A percentile compares a stretch with the other conserved stretches of the same genome.
Evolutionary conservation across 2,113 vertebrate genomes (phyloP).

Genomic region (Anoplopoma fimbria): DNA sequence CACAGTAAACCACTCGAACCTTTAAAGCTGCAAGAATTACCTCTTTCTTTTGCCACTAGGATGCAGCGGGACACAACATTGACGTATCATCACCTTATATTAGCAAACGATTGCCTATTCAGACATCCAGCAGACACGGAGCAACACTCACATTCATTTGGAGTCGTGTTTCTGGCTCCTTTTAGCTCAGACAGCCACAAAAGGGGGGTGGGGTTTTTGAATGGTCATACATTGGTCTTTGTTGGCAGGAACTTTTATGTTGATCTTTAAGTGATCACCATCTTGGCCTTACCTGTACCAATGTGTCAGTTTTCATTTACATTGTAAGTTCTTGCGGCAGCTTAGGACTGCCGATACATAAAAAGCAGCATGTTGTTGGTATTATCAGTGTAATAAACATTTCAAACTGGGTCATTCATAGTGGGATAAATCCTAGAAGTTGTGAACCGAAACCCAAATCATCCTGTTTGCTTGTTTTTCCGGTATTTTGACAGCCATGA

Average conservation of each 20-base stretch:
- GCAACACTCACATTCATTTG: no score
- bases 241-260: neutral
- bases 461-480: neutral
- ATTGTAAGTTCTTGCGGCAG: neutral
- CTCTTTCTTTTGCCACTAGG: no score
- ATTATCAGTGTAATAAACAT: neutral
- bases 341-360: neutral
- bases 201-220: neutral
- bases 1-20: neutral
- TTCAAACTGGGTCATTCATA: neutral
- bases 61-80: no score
- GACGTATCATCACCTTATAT: no score
- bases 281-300: neutral
- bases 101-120: no score
- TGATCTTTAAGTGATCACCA: neutral
- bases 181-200: no score
- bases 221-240: neutral
- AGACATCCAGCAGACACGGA: no score
- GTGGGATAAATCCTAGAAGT: neutral
- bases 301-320: neutral
- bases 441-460: conserved; percentile 5
- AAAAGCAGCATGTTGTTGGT: neutral
- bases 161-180: no score
- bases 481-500: conserved; percentile 27
- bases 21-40: neutral